Conservation (phyloP, 2,888 invertebrate genomes). For the Adineta ricciae region DNA sequence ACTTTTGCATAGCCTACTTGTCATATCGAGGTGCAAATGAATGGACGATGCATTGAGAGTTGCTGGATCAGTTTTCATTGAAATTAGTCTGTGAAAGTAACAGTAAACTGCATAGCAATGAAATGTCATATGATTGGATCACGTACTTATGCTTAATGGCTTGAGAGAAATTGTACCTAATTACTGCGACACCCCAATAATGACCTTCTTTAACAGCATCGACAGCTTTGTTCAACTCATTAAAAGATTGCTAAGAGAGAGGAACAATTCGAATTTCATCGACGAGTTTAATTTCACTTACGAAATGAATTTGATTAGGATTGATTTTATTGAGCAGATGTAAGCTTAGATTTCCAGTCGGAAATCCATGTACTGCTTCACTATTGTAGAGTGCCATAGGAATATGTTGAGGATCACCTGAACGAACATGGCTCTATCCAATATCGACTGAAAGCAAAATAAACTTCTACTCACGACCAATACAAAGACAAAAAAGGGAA, state of each 20-base stretch:
- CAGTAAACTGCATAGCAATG: too few species aligned
- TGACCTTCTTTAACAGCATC: slow-evolving; percentile 65
- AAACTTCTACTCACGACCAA: slow-evolving; percentile 38
- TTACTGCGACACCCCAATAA: slow-evolving; percentile 77
- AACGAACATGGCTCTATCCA: neutral
- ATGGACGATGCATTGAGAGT: slow-evolving; percentile 62
- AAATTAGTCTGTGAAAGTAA: neutral
- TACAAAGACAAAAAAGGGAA: slow-evolving; percentile 80
- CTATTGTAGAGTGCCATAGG: slow-evolving; percentile 54
- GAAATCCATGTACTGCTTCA: slow-evolving; percentile 54
- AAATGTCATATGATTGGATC: neutral
- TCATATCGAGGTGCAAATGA: slow-evolving; percentile 80
- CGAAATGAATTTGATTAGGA: neutral
- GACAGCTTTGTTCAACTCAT: slow-evolving; percentile 54
- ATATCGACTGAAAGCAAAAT: neutral
- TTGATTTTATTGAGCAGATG: neutral
- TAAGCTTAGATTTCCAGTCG: neutral
- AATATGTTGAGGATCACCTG: neutral
- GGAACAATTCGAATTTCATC: neutral
- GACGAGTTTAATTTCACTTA: neutral
- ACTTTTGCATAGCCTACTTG: slow-evolving; percentile 58
- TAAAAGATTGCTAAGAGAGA: slow-evolving; percentile 14
- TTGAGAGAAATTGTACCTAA: slow-evolving; percentile 78
- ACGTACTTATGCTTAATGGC: slow-evolving; percentile 54
- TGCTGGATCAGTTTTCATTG: neutral